Base-by-base conservation (phyloP, 1,140 invertebrate species). In the Berghia stephanieae region DNA sequence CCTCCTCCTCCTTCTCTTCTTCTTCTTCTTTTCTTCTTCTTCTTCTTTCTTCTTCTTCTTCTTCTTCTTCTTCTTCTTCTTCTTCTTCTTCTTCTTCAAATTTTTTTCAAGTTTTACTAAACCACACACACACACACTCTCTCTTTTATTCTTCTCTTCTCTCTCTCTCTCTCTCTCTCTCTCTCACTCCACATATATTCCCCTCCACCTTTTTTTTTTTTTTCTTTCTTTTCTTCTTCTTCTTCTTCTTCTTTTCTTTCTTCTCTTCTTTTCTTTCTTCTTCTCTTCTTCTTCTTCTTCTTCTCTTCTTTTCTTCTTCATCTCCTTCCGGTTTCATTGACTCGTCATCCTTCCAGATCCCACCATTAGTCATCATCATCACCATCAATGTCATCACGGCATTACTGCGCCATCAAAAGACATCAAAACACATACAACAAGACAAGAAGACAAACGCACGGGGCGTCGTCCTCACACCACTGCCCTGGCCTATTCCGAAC, bases 201-300 rank as follows among this genome's bases (percentile, higher is more conserved):
- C n/a, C n/a, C n/a, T n/a, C n/a, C n/a, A n/a, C n/a, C n/a, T n/a
- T n/a, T n/a, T 10, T 49, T n/a, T 42, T 27, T 63, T 18, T n/a
- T n/a, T n/a, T n/a, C n/a, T n/a, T n/a, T n/a, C n/a, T n/a, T n/a
- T n/a, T n/a, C n/a, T n/a, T n/a, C n/a, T n/a, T n/a, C n/a, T n/a
- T n/a, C n/a, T n/a, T n/a, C n/a, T n/a, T n/a, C n/a, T n/a, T n/a
- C n/a, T n/a, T n/a, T 16, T 66, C 60, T 66, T 55, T 38, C 36
- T 60, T 57, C 43, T 74, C 71, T 40, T 40, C 38, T 43, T 55
- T 52, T 57, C 36, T 57, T 46, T 49, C 70, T 27, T 18, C 40
- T 74, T 44, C 60, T 43, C 74, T 70, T 73, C 70, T 49, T 43
- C 46, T 16, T 74, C 57, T 72, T 27, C 42, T 24, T 38, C 34